Percentiles rank a stretch among this genome's conserved stretches.
phyloP scores from a whole-genome alignment of 2,888 invertebrate species.

The Lycocerus yunnanus region DNA sequence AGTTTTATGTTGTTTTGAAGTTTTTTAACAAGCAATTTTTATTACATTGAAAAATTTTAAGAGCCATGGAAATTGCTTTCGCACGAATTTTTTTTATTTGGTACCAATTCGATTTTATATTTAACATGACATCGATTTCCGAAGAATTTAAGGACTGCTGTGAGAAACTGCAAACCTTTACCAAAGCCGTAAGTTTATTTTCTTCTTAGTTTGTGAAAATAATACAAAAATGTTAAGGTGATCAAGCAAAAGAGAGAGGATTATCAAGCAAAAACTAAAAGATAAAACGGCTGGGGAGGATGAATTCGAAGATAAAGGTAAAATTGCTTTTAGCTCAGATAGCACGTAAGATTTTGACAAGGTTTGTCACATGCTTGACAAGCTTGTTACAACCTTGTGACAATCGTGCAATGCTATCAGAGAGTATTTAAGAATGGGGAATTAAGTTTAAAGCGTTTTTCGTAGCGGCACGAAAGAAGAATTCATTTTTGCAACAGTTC shows the following conservation, averaged over 20 bases:
- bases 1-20: no score
- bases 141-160: neutral
- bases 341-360: no score
- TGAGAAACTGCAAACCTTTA: neutral
- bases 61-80: slow-evolving; percentile 7
- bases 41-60: neutral
- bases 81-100: slow-evolving; percentile 1
- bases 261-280: neutral
- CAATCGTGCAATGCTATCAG: no score
- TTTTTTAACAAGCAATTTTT: no score
- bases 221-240: neutral
- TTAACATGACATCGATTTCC: neutral
- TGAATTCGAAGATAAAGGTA: neutral
- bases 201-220: neutral
- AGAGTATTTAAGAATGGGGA: no score
- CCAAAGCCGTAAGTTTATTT: neutral
- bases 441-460: neutral
- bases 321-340: no score
- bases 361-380: no score
- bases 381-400: no score
- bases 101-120: slow-evolving; percentile 6
- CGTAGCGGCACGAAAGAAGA: slow-evolving; percentile 30
- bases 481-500: slow-evolving; percentile 57
- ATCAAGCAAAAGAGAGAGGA: slow-evolving; percentile 6
- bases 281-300: neutral